Base-by-base conservation (phyloP, 2,888 invertebrate species). In the Notodonta ziczac region DNA sequence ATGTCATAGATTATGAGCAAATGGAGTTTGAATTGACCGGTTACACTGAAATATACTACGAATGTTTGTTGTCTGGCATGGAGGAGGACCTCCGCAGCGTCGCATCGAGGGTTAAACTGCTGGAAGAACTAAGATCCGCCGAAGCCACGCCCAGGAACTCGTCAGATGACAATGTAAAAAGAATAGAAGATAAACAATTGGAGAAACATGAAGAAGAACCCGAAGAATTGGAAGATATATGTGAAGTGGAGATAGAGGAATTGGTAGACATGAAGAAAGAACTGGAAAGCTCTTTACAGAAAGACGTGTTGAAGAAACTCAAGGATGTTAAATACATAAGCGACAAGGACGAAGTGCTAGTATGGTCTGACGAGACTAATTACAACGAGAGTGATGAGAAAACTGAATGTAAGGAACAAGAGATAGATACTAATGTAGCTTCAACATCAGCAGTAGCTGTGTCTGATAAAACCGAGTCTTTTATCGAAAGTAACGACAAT, bases 21-120 rank as follows among this genome's bases (percentile, higher is more conserved):
- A 92, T 91, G 82, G 90, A 91, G 13, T 92, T 93, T 65, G 91
- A 92, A 63, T 50, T 92, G n/a, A 86, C 83, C 9, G 91, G 89
- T 0, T 90, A 85, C 53, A 87, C 85, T 0, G 91, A 92, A 66
- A 89, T 92, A 51, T 93, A 93, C 69, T 89, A 87, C 54, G 90
- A 91, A 67, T 86, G 85, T 56, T 76, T 90, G 5, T 61, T 89
- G 2, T 84, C 86, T 16, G 85, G 85, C 35, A 75, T 86, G 67
- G 84, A 86, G 0, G 89, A 90, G 56, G 89, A 91, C 66, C 59
- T 92, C 14, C 80, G 82, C 9, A 91, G 91, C 60, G 82, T 91
- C 0, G 81, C 87, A 1, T 92, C 92, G 0, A 86, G 91, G 66
- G 89, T 87, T 0, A 90, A 90, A 62, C 70, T 91, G 3, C 64